These are phyloP conservation scores for Caenorhabditis becei DNA, from an alignment of 2,888 invertebrate genomes.

Conservation along the genomic window DNA sequence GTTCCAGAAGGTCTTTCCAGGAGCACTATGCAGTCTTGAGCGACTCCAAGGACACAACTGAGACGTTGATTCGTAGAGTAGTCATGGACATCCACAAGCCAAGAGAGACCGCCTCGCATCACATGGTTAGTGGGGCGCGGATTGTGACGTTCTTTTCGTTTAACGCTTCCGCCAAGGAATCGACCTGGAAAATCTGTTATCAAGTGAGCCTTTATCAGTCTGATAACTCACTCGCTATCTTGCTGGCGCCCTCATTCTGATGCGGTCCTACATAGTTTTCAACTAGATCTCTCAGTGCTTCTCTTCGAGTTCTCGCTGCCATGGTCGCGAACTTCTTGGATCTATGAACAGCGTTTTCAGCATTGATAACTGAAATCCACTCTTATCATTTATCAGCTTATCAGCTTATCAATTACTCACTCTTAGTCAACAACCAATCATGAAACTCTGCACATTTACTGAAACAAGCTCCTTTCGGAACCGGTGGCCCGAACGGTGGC, in stretches of 20 bases:
- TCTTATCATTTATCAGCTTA: not conserved
- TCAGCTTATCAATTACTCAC: too few species aligned
- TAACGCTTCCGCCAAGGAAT: constrained; percentile 81
- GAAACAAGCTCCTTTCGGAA: constrained; percentile 91
- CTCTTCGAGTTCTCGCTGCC: constrained; percentile 95
- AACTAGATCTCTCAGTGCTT: constrained; percentile 91
- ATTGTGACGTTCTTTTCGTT: constrained; percentile 87
- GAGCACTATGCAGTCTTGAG: constrained; percentile 90
- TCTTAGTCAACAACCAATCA: constrained; percentile 94
- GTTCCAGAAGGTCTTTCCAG: constrained; percentile 90
- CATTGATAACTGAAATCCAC: constrained; percentile 89
- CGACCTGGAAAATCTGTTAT: constrained; percentile 55
- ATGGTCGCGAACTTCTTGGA: constrained; percentile 97
- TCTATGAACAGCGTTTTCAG: constrained; percentile 95
- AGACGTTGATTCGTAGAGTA: constrained; percentile 73
- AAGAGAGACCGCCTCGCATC: constrained; percentile 82
- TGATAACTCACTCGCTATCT: constrained; percentile 75
- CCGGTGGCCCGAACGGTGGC: constrained; percentile 95
- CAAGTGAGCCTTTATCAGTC: not conserved
- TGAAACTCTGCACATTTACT: constrained; percentile 93
- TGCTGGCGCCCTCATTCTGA: constrained; percentile 79
- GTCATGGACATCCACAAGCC: constrained; percentile 83
- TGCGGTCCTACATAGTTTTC: constrained; percentile 81
- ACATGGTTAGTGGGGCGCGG: constrained; percentile 86
- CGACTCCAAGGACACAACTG: constrained; percentile 84